phyloP scores from a whole-genome alignment of 2,797 vertebrate genomes.

The Phoeniculus purpureus region DNA sequence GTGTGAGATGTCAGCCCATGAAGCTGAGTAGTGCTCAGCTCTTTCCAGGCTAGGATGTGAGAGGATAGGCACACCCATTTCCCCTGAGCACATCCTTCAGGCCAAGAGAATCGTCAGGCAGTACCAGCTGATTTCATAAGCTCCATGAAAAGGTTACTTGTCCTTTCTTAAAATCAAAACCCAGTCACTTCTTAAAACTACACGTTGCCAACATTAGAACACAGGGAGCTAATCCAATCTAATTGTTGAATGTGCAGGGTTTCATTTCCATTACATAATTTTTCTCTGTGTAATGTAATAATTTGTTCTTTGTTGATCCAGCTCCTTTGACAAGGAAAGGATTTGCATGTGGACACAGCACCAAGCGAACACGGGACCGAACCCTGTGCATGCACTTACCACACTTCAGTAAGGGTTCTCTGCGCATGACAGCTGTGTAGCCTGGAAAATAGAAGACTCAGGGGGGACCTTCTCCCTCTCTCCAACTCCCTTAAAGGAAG shows the following conservation, averaged over 20 bases:
- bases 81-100: neutral
- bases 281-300: neutral
- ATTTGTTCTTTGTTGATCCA: neutral
- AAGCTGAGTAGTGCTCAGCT: neutral
- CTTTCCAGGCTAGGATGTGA: neutral
- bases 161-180: neutral
- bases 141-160: neutral
- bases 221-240: neutral
- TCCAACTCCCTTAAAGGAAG: too few relatives aligned
- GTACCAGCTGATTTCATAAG: neutral
- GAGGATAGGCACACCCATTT: neutral
- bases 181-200: neutral
- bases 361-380: neutral
- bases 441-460: neutral
- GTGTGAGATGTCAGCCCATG: neutral
- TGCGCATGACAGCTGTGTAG: neutral
- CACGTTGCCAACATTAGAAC: neutral
- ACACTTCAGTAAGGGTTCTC: neutral
- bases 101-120: neutral
- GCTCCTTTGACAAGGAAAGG: neutral
- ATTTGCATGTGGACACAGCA: neutral
- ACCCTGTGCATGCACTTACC: neutral
- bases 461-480: too few relatives aligned
- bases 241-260: neutral
- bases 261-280: slow-evolving; percentile 5